These are phyloP conservation scores for Pelochelys cantorii DNA, from an alignment of 2,797 vertebrate genomes.

Conservation along the genomic window DNA sequence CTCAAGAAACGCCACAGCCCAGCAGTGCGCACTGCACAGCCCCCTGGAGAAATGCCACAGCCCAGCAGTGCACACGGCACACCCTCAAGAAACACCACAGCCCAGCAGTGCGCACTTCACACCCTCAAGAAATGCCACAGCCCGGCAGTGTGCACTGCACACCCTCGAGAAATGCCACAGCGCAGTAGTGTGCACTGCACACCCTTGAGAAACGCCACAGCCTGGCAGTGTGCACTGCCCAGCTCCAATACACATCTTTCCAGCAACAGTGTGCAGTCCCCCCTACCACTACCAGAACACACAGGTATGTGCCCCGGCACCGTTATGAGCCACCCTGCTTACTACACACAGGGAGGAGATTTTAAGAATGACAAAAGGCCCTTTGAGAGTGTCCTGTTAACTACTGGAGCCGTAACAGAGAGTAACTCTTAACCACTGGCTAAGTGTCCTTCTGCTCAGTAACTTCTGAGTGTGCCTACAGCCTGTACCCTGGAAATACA, in stretches of 20 bases:
- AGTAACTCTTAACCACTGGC: neutral
- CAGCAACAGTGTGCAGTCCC: accelerated
- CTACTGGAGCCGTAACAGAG: accelerated
- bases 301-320: neutral
- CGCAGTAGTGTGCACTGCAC: accelerated
- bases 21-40: accelerated
- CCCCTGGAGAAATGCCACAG: neutral
- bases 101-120: accelerated
- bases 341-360: neutral
- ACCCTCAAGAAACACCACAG: accelerated
- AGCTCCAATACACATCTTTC: accelerated
- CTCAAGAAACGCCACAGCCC: neutral
- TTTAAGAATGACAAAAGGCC: neutral
- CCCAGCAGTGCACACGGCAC: accelerated
- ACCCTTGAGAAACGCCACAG: neutral
- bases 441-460: neutral
- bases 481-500: accelerated
- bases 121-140: accelerated
- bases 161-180: neutral
- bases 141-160: too few species aligned
- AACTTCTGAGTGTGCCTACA: neutral
- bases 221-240: accelerated
- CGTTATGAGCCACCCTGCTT: neutral
- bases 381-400: accelerated
- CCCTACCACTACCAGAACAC: neutral